Evolutionary conservation across 2,797 vertebrate genomes (phyloP).

Genomic region (Phrynocephalus vlangalii): DNA sequence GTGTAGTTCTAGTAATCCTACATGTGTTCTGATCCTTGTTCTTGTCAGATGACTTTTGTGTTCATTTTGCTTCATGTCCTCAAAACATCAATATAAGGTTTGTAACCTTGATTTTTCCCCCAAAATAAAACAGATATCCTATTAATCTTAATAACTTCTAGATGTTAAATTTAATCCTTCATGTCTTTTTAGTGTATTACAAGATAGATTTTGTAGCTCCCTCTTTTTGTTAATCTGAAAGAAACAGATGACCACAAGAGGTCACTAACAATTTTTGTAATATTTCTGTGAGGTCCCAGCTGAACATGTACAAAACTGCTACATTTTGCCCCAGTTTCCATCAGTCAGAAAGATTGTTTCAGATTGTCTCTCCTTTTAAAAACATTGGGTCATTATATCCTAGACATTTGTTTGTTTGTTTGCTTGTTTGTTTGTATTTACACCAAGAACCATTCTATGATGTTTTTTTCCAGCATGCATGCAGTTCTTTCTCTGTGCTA

Average conservation of each 20-base stretch:
- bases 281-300: slow-evolving; percentile 34
- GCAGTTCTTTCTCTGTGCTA: not conserved
- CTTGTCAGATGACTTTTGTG: slow-evolving; percentile 73
- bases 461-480: not conserved
- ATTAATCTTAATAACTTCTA: slow-evolving; percentile 63
- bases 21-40: slow-evolving; percentile 70
- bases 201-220: slow-evolving; percentile 67
- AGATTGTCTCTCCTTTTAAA: not conserved
- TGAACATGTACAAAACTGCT: not conserved
- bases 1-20: slow-evolving; percentile 77
- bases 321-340: not conserved
- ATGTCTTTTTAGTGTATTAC: slow-evolving; percentile 72
- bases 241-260: slow-evolving; percentile 47
- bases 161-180: slow-evolving; percentile 77
- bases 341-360: not conserved
- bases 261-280: slow-evolving; percentile 43
- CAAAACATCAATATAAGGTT: slow-evolving; percentile 69
- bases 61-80: slow-evolving; percentile 77
- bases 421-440: too few relatives aligned
- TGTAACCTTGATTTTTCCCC: slow-evolving; percentile 67
- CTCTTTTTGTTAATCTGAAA: slow-evolving; percentile 63
- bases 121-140: slow-evolving; percentile 64
- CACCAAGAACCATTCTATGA: not conserved
- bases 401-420: not conserved
- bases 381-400: slow-evolving; percentile 8